Base-by-base conservation (phyloP, 92 coral and sea anemone species). In the Paragorgia papillata region DNA sequence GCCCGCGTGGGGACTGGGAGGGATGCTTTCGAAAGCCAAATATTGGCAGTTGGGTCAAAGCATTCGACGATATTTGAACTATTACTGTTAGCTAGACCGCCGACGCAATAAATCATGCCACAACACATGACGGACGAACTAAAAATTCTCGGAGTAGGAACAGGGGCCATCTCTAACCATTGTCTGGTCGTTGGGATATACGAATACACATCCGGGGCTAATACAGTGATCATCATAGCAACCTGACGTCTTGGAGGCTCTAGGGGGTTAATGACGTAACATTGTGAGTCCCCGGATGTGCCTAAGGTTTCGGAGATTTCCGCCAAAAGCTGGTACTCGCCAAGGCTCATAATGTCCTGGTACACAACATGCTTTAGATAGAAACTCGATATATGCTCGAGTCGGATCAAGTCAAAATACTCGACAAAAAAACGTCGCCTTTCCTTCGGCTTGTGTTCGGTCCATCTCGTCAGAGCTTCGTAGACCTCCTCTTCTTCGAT, bases 121-220 rank as follows among this genome's bases (percentile, higher is more conserved):
- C 32, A 14, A 9, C 39, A 51, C 25, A 71, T 71, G 2, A 43
- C 78, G 2, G 78, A 71, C 7, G 63, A 51, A 8, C 63, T 71
- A 26, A 17, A 54, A 22, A 71, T 71, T 25, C 78, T 31, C 32
- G 51, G 64, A 9, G 63, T 53, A 19, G 78, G 78, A 20, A 71
- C 78, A 4, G 78, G 30, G 8, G 78, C 63, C 78, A 71, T 71
- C 24, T 71, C 78, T 1, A 71, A 22, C 78, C 78, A 71, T 54
- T 71, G 57, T 34, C 54, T 71, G 26, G 46, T 27, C 17, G 78
- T 71, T 14, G 78, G 78, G 14, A 71, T 51, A 34, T 53, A 71
- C 30, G 64, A 57, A 31, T 71, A 71, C 32, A 71, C 78, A 71
- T 71, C 78, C 51, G 64, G 78, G 50, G 49, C 41, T 3, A 55